Evolutionary conservation across 2,113 vertebrate genomes (phyloP).

Genomic region (Trachemys scripta): DNA sequence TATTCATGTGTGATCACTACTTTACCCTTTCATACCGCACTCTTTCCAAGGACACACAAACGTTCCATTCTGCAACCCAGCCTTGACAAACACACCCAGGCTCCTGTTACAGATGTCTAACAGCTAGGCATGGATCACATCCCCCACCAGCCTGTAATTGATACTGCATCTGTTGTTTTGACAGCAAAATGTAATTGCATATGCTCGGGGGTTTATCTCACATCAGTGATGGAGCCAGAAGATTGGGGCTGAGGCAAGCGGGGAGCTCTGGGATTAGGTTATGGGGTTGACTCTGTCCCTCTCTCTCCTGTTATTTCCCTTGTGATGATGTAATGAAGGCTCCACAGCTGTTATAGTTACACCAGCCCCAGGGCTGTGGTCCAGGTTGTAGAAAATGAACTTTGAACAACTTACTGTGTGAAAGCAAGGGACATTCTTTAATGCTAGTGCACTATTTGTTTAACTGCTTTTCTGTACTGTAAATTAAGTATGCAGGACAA

Average conservation of each 20-base stretch:
- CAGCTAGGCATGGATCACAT: neutral
- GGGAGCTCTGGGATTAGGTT: neutral
- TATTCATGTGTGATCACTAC: neutral
- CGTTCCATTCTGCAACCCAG: neutral
- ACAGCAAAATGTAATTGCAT: conserved; percentile 17
- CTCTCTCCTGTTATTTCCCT: neutral
- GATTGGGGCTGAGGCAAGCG: neutral
- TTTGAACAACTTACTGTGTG: neutral
- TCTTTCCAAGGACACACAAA: neutral
- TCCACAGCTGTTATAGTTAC: neutral
- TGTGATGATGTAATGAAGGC: neutral
- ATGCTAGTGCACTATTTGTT: neutral
- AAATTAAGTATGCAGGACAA: neutral
- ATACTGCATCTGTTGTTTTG: conserved; percentile 19
- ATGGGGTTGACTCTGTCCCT: neutral
- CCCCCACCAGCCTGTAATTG: neutral
- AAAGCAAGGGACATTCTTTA: neutral
- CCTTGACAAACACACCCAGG: neutral
- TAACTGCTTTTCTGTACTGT: neutral
- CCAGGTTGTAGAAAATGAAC: neutral
- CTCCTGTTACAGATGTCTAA: neutral
- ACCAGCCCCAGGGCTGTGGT: neutral
- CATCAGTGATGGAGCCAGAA: neutral
- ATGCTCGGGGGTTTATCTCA: neutral
- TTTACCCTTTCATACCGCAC: neutral